Conservation (phyloP, 2,113 vertebrate genomes). For the Tapirus terrestris region DNA sequence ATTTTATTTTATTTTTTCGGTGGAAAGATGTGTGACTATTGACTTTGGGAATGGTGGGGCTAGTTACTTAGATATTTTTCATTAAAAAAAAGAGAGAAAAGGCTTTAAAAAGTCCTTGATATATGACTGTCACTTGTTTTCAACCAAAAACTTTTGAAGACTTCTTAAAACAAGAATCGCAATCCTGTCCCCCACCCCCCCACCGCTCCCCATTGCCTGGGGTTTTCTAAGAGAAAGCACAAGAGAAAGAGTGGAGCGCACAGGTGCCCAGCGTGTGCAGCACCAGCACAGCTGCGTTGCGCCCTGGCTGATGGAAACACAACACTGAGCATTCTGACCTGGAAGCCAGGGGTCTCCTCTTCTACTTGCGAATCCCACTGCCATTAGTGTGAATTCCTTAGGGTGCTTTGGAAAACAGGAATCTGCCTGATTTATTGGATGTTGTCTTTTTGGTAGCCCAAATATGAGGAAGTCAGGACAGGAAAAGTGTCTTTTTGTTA, state of each 20-base stretch:
- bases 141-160: conserved; percentile 59
- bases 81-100: conserved; percentile 42
- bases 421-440: neutral
- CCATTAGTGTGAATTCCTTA: conserved; percentile 57
- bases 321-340: neutral
- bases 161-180: conserved; percentile 38
- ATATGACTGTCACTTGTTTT: conserved; percentile 42
- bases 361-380: conserved; percentile 48
- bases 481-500: conserved; percentile 27
- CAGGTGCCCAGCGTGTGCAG: neutral
- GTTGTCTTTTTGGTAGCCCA: neutral
- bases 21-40: neutral
- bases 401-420: conserved; percentile 64
- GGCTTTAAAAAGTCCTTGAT: conserved; percentile 41
- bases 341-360: neutral
- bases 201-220: neutral
- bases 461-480: conserved; percentile 28
- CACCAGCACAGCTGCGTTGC: neutral
- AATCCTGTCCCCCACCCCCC: neutral
- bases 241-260: neutral
- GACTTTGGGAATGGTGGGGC: neutral
- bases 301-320: neutral
- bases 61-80: conserved; percentile 58
- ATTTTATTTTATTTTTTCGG: neutral
- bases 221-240: conserved; percentile 59